phyloP scores from a whole-genome alignment of 1,140 invertebrate genomes.

The Drosophila bipectinata region DNA sequence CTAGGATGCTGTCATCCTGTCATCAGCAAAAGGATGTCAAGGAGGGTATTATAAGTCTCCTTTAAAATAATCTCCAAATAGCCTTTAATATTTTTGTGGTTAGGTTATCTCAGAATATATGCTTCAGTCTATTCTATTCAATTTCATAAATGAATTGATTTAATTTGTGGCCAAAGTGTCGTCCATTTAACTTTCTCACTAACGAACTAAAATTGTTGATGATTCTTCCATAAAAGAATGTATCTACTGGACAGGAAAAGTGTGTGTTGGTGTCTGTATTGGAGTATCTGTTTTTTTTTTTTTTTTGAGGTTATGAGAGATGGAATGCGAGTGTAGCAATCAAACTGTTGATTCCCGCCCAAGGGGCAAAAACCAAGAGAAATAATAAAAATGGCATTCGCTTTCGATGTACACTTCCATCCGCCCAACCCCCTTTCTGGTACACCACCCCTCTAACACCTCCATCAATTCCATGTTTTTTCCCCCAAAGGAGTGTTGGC shows the following conservation, averaged over 20 bases:
- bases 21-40: too few relatives aligned
- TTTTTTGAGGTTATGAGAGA: slow-evolving; percentile 26
- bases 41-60: too few relatives aligned
- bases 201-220: slow-evolving; percentile 41
- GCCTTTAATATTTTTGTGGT: slow-evolving; percentile 26
- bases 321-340: slow-evolving; percentile 45
- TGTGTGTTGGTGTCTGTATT: neutral
- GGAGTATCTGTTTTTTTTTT: neutral
- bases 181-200: slow-evolving; percentile 45
- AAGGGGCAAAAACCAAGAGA: slow-evolving; percentile 35
- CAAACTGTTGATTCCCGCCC: slow-evolving; percentile 64
- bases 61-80: neutral
- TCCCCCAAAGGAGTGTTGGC: slow-evolving; percentile 24
- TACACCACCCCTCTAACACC: slow-evolving; percentile 1
- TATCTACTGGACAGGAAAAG: neutral
- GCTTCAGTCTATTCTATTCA: neutral
- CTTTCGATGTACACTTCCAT: neutral
- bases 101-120: neutral
- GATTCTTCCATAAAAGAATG: neutral
- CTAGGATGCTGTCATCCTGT: too few relatives aligned
- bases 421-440: neutral
- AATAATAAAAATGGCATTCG: slow-evolving; percentile 50
- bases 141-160: slow-evolving; percentile 44
- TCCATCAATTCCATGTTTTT: slow-evolving; percentile 5
- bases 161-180: slow-evolving; percentile 48